Base-by-base conservation (phyloP, 2,797 vertebrate species). In the Trachurus trachurus region DNA sequence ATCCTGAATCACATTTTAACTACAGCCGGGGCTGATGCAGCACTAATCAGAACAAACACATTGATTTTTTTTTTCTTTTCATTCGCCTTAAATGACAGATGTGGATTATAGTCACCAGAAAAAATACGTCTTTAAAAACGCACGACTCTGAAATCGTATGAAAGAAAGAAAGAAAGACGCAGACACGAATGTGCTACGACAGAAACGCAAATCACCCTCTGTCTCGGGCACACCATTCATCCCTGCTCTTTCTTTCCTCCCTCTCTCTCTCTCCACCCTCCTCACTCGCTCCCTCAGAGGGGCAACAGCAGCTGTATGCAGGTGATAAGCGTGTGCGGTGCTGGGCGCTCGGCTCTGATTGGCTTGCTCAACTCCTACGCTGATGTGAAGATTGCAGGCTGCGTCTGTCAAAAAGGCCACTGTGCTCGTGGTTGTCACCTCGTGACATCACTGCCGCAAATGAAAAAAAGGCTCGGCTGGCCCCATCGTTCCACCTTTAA, bases 241-340 rank as follows among this genome's bases (percentile, higher is more conserved):
- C 86, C 78, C 80, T 72, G 70, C 80, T 86, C 87, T 85, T 81
- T 88, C 87, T 80, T 79, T 76, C 68, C 76, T 81, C 63, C 71
- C 86, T 75, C 70, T 78, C 56, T 67, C 63, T 74, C 86, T 75
- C 70, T 78, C 74, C 70, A 71, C 59, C 82, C 81, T 83, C 75
- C 56, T 67, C 81, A 64, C 53, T 87, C 37, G 10, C 84, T 90
- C 78, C 73, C 87, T 90, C 84, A 15, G 79, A 92, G 89, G 88
- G 83, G 84, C 85, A 77, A 87, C 90, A 78, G 90, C 94, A 94
- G 93, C 94, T 95, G 95, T 73, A 76, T 66, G 92, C 90, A 92
- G 93, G 94, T 93, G 94, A 95, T 95, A 95, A 95, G 93, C 87
- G 57, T 81, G 87, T 72, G 88, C 87, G 74, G 91, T 68, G 68